These are phyloP conservation scores for Plebejus anna DNA, from an alignment of 2,888 invertebrate species.

Conservation along the genomic window DNA sequence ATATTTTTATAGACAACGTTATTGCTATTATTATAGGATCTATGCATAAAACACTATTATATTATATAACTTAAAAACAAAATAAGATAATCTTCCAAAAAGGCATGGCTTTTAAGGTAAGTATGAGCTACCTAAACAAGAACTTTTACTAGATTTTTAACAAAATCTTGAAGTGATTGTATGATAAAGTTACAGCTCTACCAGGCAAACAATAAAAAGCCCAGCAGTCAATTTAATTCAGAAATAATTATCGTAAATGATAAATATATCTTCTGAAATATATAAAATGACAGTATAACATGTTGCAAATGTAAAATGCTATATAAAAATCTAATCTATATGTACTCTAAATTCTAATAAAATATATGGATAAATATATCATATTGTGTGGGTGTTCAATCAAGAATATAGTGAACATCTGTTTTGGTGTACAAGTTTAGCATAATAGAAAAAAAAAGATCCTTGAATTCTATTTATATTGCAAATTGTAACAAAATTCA, in stretches of 20 bases:
- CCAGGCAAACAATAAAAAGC: not conserved
- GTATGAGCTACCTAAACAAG: not conserved
- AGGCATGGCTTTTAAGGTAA: not conserved
- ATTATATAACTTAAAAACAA: not conserved
- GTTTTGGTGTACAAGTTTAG: not conserved
- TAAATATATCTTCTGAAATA: not conserved
- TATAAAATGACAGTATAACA: constrained; percentile 23
- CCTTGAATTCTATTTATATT: not conserved
- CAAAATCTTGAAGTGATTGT: not conserved
- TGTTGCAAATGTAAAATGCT: constrained; percentile 17
- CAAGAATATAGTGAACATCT: not conserved
- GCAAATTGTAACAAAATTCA: not conserved
- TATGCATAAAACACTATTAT: not conserved
- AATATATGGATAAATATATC: not conserved
- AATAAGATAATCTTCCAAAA: not conserved
- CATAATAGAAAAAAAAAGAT: not conserved
- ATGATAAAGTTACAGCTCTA: too few relatives aligned
- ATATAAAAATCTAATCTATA: constrained; percentile 25
- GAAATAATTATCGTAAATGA: not conserved
- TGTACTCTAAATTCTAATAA: not conserved
- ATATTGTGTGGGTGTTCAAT: not conserved
- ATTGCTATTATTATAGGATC: not conserved
- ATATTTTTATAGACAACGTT: constrained; percentile 1
- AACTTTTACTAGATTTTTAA: not conserved
- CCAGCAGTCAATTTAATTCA: not conserved